phyloP scores from a whole-genome alignment of 2,888 invertebrate species.

The Himalopsyche kuldschensis region DNA sequence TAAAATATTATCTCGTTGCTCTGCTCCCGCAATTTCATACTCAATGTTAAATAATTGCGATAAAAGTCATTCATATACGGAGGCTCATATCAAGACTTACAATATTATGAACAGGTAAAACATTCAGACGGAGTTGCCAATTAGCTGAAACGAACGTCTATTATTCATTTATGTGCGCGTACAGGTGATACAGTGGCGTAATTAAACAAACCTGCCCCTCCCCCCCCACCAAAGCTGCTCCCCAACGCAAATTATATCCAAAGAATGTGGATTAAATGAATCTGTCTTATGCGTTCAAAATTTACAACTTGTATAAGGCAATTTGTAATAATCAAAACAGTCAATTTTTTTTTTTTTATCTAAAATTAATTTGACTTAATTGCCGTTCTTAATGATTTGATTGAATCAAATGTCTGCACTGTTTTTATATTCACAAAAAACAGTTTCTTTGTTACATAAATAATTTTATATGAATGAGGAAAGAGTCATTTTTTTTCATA shows the following conservation, averaged over 20 bases:
- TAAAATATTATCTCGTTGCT: slow-evolving; percentile 3
- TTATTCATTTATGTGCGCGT: slow-evolving; percentile 35
- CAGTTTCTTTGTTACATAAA: too few species aligned
- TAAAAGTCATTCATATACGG: background rate
- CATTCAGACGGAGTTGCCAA: slow-evolving; percentile 26
- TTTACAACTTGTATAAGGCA: background rate
- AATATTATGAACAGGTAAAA: slow-evolving; percentile 3
- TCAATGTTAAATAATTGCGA: slow-evolving; percentile 3
- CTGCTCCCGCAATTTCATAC: slow-evolving; percentile 2
- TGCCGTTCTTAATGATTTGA: too few species aligned
- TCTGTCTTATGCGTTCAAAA: background rate
- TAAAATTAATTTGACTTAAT: too few species aligned
- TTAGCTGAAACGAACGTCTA: slow-evolving; percentile 36
- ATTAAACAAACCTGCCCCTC: background rate
- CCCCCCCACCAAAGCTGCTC: background rate
- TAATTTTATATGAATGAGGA: too few species aligned
- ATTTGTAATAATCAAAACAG: too few species aligned
- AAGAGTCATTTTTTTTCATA: too few species aligned
- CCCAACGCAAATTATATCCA: background rate
- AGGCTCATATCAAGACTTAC: background rate
- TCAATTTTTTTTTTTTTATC: too few species aligned
- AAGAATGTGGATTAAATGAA: background rate
- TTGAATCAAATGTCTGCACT: too few species aligned
- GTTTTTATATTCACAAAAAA: too few species aligned
- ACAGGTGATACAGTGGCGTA: slow-evolving; percentile 1